Evolutionary conservation across 2,888 invertebrate genomes (phyloP).

Genomic region (Eulithis testata): DNA sequence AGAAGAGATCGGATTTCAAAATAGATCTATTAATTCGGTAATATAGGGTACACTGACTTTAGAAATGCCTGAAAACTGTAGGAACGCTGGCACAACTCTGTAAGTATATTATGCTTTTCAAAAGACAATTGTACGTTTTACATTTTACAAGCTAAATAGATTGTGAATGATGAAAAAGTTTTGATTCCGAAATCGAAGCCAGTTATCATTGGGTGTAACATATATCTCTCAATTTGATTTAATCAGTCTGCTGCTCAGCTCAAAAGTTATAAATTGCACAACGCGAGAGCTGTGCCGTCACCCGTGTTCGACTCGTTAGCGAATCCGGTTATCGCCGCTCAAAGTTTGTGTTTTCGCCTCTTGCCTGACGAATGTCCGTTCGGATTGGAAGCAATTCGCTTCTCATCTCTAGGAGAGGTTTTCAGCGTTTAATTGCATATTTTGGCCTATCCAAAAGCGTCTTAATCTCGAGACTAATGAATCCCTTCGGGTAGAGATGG

Average conservation of each 20-base stretch:
- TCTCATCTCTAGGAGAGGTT: constrained; percentile 13
- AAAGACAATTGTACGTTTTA: no score
- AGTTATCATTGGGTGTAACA: not conserved
- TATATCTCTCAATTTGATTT: constrained; percentile 30
- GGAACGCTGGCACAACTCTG: not conserved
- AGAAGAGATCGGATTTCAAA: no score
- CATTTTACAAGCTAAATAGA: no score
- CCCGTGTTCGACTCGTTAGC: constrained; percentile 72
- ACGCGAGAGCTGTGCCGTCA: constrained; percentile 47
- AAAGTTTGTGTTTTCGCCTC: constrained; percentile 71
- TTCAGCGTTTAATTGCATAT: constrained; percentile 18
- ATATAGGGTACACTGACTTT: no score
- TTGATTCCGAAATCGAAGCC: not conserved
- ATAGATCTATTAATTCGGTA: no score
- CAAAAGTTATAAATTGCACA: constrained; percentile 46
- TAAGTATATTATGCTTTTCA: no score
- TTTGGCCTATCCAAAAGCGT: not conserved
- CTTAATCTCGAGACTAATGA: not conserved
- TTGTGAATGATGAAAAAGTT: no score
- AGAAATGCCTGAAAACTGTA: not conserved
- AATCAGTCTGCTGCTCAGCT: constrained; percentile 25
- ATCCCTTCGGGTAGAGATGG: not conserved
- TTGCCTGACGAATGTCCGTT: constrained; percentile 65
- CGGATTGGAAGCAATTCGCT: constrained; percentile 13
- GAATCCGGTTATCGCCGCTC: constrained; percentile 73